Evolutionary conservation across 2,797 vertebrate species (phyloP), one percentile per base, ranked within the genome.

Genomic region (Eidolon dupreanum): DNA sequence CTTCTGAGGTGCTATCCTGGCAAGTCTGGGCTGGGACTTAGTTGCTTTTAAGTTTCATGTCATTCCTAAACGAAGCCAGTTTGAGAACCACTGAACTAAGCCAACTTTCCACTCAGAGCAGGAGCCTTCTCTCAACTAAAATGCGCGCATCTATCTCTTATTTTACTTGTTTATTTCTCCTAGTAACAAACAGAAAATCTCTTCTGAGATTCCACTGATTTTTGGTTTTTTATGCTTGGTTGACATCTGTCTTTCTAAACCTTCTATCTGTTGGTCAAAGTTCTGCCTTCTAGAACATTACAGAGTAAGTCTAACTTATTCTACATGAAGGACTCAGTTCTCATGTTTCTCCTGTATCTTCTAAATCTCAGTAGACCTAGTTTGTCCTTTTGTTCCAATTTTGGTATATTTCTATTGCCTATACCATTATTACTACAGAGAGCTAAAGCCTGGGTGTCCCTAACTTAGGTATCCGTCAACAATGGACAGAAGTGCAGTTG

Each of bases 21-120:
- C 28, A 65, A 36, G 16, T 71, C 73, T 90, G n/a, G 36, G 15
- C 5, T 38, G 49, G 31, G 36, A n/a, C 36, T 53, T 28, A 66
- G 17, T 91, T 95, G n/a, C 26, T 86, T 79, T 81, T 81, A 73
- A 71, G 38, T 43, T 77, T n/a, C n/a, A 0, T 79, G 24, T 73
- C 71, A 85, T 96, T 96, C 61, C 65, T 68, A 85, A 70, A 31
- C 7, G 41, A 79, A 66, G 19, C 83, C 61, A n/a, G 15, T 85
- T 88, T 82, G 88, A 95, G 49, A 88, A 49, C 46, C 74, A 26
- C 53, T 84, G 19, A 20, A 66, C 33, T 89, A 57, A 53, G 43
- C 46, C 77, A n/a, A 1, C 66, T 90, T 92, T 41, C 13, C 63
- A 68, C 20, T 22, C 19, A 38, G 26, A 79, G 36, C 24, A 36